Conservation (phyloP, 2,797 vertebrate species). For the Brachyrhaphis roseni region DNA sequence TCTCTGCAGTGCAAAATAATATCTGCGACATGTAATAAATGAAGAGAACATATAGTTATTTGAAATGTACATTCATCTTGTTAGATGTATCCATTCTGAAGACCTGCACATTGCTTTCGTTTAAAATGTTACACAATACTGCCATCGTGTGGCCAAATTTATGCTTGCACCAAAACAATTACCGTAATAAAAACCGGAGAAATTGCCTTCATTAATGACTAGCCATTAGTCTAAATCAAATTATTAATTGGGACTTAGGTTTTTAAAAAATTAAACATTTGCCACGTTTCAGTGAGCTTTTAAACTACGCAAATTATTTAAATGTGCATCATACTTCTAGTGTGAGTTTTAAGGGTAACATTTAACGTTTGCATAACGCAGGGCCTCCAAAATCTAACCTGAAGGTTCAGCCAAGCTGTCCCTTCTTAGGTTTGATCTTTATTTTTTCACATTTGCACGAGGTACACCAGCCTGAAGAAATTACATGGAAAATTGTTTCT, state of each 20-base stretch:
- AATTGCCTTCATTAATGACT: neutral
- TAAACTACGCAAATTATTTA: neutral
- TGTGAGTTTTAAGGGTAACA: neutral
- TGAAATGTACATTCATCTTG: neutral
- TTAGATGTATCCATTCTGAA: neutral
- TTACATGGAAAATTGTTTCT: neutral
- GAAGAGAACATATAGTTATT: neutral
- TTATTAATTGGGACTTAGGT: neutral
- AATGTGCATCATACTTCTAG: neutral
- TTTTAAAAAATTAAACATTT: neutral
- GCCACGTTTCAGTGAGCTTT: neutral
- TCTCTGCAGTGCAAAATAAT: neutral
- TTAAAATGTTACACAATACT: slow-evolving; percentile 7
- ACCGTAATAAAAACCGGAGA: neutral
- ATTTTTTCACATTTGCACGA: neutral
- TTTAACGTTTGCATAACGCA: neutral
- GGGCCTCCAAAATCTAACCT: neutral
- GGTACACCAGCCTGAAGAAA: neutral
- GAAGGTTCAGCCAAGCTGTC: neutral
- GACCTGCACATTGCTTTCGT: neutral
- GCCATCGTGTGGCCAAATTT: slow-evolving; percentile 5
- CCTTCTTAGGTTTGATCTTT: neutral
- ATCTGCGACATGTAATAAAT: neutral
- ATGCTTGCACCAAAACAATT: neutral
- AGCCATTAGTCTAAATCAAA: neutral